Evolutionary conservation across 1,140 invertebrate genomes (phyloP).

Genomic region (Brachionus plicatilis): DNA sequence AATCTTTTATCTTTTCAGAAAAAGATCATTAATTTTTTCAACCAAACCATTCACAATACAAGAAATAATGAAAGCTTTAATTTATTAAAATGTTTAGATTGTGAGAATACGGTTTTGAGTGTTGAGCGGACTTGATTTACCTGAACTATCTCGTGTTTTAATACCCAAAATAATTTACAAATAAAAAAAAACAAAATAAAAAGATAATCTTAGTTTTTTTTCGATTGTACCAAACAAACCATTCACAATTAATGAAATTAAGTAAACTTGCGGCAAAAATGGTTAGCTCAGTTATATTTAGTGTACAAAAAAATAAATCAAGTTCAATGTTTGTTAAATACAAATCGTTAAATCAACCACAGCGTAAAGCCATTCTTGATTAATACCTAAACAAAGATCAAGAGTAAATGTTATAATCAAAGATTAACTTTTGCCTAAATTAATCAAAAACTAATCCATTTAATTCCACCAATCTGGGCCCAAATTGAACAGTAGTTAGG

Average conservation of each 20-base stretch:
- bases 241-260: not conserved
- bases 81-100: too few relatives aligned
- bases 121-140: too few relatives aligned
- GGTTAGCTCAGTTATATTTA: not conserved
- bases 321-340: not conserved
- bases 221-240: not conserved
- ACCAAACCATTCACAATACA: too few relatives aligned
- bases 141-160: too few relatives aligned
- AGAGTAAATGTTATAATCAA: not conserved
- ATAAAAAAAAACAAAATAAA: too few relatives aligned
- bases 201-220: too few relatives aligned
- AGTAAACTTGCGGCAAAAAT: not conserved
- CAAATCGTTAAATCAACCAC: not conserved
- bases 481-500: not conserved
- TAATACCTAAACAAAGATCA: not conserved
- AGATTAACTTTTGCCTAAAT: slow-evolving; percentile 7
- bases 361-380: not conserved
- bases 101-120: too few relatives aligned
- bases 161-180: too few relatives aligned
- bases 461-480: not conserved
- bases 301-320: not conserved
- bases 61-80: too few relatives aligned
- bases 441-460: not conserved
- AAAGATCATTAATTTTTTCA: too few relatives aligned
- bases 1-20: too few relatives aligned